A percentile compares a stretch with the other conserved stretches of the same genome.
Evolutionary conservation across 2,888 invertebrate genomes (phyloP).

Genomic region (Hydroisotoma schaefferi): DNA sequence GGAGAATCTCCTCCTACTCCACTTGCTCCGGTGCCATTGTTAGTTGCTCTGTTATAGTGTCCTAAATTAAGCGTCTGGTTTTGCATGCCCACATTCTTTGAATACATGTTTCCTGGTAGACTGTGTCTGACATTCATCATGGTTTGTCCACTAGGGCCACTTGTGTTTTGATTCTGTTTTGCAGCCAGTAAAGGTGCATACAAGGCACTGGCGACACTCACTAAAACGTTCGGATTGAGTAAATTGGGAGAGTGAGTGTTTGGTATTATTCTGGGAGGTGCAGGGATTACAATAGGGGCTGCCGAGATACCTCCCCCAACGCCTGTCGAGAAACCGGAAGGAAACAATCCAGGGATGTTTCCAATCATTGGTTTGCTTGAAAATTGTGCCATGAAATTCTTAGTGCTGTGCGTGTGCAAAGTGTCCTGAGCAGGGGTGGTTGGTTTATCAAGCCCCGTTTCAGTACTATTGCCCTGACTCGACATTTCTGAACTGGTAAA

Average conservation of each 20-base stretch:
- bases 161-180: conserved; percentile 35
- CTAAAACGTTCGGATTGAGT: conserved; percentile 33
- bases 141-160: conserved; percentile 56
- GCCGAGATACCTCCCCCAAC: conserved; percentile 20
- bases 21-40: conserved; percentile 5
- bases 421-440: conserved; percentile 5
- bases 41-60: conserved; percentile 9
- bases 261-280: conserved; percentile 12
- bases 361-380: conserved; percentile 29
- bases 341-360: conserved; percentile 38
- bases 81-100: neutral
- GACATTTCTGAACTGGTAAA: neutral
- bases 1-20: conserved; percentile 59
- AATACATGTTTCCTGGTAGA: neutral
- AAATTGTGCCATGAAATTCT: neutral
- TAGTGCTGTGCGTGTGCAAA: neutral
- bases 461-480: neutral
- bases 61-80: neutral
- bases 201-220: conserved; percentile 42
- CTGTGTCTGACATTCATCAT: conserved; percentile 1
- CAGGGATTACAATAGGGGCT: conserved; percentile 29
- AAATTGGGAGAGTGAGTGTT: conserved; percentile 17
- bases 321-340: conserved; percentile 22
- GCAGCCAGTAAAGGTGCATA: conserved; percentile 35
- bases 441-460: neutral